Evolutionary conservation across 1,140 invertebrate genomes (phyloP).

Genomic region (Lerema accius): DNA sequence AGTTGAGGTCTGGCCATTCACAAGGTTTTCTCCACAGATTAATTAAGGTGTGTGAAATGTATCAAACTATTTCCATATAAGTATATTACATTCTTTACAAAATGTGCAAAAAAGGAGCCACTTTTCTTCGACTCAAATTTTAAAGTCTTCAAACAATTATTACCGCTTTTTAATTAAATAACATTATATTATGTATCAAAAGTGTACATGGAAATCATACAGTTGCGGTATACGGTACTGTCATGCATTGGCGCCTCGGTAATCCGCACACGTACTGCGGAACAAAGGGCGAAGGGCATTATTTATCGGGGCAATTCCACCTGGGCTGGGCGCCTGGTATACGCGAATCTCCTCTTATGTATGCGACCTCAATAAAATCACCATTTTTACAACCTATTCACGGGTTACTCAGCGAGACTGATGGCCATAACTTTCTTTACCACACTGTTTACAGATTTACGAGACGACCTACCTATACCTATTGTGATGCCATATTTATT

Average conservation of each 20-base stretch:
- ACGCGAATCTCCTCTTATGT: constrained; percentile 24
- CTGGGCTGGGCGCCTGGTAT: constrained; percentile 13
- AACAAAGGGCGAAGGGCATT: constrained; percentile 19
- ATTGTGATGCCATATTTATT: not conserved
- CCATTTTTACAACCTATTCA: constrained; percentile 59
- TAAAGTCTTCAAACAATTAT: no score
- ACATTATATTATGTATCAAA: no score
- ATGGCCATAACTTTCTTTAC: no score
- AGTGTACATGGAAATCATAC: no score
- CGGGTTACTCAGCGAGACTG: constrained; percentile 47
- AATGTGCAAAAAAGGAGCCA: no score
- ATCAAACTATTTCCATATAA: no score
- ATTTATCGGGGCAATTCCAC: constrained; percentile 17
- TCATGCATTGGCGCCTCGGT: not conserved
- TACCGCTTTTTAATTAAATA: no score
- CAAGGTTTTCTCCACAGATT: no score
- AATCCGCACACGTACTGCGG: constrained; percentile 7
- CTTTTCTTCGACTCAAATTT: no score
- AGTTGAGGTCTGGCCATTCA: no score
- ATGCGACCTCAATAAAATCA: constrained; percentile 54
- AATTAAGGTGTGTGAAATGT: no score
- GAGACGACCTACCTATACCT: not conserved
- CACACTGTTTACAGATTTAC: constrained; percentile 57
- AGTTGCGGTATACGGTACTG: not conserved
- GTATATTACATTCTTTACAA: no score